A percentile compares a stretch with the other conserved stretches of the same genome.
Evolutionary conservation across 2,797 vertebrate genomes (phyloP).

Genomic region (Enteromius unitaeniatus): DNA sequence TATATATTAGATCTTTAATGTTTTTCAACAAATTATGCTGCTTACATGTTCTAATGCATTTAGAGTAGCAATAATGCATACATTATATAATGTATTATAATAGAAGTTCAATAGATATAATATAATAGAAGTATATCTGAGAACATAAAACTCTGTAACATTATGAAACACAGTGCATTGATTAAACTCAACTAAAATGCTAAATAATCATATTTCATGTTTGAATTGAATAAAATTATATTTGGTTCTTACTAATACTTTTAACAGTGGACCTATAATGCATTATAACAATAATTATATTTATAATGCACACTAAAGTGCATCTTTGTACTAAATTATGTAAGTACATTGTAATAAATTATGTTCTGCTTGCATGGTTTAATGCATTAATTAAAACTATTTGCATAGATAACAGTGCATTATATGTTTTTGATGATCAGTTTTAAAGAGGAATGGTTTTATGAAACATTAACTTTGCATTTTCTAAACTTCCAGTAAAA

Average conservation of each 20-base stretch:
- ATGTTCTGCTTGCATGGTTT: not conserved
- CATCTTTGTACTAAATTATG: not conserved
- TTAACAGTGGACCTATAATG: not conserved
- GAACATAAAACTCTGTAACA: not conserved
- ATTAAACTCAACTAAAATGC: not conserved
- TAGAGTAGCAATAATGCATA: not conserved
- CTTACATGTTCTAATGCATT: not conserved
- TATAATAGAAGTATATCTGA: not conserved
- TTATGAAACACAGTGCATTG: not conserved
- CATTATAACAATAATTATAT: not conserved
- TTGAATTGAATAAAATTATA: not conserved
- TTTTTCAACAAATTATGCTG: not conserved
- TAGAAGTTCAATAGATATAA: not conserved
- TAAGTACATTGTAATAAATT: not conserved
- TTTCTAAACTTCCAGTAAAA: not conserved
- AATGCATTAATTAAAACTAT: constrained; percentile 13
- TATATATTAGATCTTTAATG: constrained; percentile 1
- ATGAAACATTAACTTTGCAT: not conserved
- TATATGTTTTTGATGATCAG: not conserved
- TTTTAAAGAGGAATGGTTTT: not conserved
- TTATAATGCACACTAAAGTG: not conserved
- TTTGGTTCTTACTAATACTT: not conserved
- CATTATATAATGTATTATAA: not conserved
- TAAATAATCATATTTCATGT: no score
- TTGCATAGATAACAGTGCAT: not conserved